phyloP scores from a whole-genome alignment of 2,888 invertebrate species.

The Carpatolechia fugitivella region DNA sequence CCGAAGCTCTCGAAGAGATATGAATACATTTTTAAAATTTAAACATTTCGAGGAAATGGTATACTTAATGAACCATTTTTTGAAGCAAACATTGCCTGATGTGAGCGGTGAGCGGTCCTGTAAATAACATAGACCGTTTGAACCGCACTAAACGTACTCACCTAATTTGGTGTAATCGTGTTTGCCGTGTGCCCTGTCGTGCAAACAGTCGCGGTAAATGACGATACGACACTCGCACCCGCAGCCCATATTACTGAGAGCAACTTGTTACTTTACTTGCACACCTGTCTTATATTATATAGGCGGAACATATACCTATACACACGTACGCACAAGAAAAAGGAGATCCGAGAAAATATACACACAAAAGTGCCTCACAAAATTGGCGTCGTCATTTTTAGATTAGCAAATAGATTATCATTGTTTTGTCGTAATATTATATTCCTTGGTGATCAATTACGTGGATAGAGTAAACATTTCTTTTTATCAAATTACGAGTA shows the following conservation, averaged over 20 bases:
- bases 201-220: slow-evolving; percentile 68
- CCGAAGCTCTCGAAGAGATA: background rate
- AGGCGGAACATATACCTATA: too few relatives aligned
- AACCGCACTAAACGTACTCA: slow-evolving; percentile 65
- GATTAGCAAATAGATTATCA: too few relatives aligned
- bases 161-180: slow-evolving; percentile 74
- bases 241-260: background rate
- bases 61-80: background rate
- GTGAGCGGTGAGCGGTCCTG: slow-evolving; percentile 26
- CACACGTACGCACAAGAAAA: too few relatives aligned
- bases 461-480: too few relatives aligned
- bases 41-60: background rate
- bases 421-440: too few relatives aligned
- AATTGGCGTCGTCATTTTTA: too few relatives aligned
- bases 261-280: slow-evolving; percentile 10
- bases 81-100: too few relatives aligned
- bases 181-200: slow-evolving; percentile 46
- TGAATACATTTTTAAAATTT: background rate
- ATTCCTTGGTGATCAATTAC: too few relatives aligned
- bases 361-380: too few relatives aligned
- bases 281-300: too few relatives aligned
- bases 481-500: too few relatives aligned
- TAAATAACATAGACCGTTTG: slow-evolving; percentile 67
- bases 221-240: slow-evolving; percentile 42
- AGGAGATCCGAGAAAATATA: too few relatives aligned